Evolutionary conservation across 2,888 invertebrate genomes (phyloP), one percentile per base, ranked within the genome.

Genomic region (Lithophane semibrunnea): DNA sequence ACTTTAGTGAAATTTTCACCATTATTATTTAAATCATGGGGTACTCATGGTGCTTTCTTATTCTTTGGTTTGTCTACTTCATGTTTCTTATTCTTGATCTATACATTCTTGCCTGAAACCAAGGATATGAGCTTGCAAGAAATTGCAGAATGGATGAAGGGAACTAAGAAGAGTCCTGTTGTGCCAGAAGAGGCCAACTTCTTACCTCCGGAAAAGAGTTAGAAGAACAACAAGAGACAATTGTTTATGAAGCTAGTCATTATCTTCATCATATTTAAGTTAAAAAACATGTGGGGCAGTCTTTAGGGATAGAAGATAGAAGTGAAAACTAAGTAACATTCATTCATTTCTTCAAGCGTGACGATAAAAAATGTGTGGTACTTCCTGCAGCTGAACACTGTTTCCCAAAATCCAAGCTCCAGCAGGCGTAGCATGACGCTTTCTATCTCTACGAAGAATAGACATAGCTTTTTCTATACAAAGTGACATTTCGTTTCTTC

Each of bases 41-140:
- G 82, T 3, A 85, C 90, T 56, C 90, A 90, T 47, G 92, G 90
- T 0, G 84, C 88, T 1, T 92, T 91, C 77, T 76, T 91, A 9
- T 88, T 90, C 42, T 91, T 87, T 66, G 91, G 87, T 0, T n/a
- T 89, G 0, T 83, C 87, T 1, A 86, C 89, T 3, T 79, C 82
- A 8, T 65, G 88, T 9, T 88, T 85, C 49, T 73, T 88, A 9
- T 24, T 83, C 18, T 58, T 91, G 2, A 67, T 90, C 7, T 91
- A 81, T 64, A 74, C 77, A 58, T 91, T 88, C 75, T 84, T 92
- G 56, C 92, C 92, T 1, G 92, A 91, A 79, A 90, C 90, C 3
- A 89, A 90, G 61, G 89, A 89, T 66, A 87, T 85, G 77, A 75
- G 74, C 0, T 73, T 83, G 63, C 75, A 77, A 65, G 85, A 86